A percentile compares a stretch with the other conserved stretches of the same genome.
phyloP scores from a whole-genome alignment of 2,888 invertebrate genomes.

The Augiades crinisus region DNA sequence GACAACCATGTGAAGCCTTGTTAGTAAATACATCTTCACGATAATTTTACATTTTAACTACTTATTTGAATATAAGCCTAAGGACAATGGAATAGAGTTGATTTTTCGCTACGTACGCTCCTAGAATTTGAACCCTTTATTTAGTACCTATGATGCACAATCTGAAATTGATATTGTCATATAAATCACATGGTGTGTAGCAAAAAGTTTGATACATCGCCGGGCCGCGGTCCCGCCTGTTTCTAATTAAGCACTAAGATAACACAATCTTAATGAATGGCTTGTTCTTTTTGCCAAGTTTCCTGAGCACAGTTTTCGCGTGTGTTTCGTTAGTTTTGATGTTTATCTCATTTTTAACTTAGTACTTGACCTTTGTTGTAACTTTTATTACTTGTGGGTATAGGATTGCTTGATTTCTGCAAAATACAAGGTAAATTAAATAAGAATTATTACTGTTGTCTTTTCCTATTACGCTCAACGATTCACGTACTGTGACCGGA shows the following conservation, averaged over 20 bases:
- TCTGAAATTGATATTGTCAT: slow-evolving; percentile 20
- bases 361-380: slow-evolving; percentile 16
- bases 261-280: slow-evolving; percentile 13
- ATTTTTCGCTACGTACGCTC: not conserved
- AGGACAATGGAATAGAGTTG: not conserved
- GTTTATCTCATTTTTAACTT: slow-evolving; percentile 12
- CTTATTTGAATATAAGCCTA: not conserved
- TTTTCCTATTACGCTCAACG: not conserved
- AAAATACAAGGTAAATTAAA: slow-evolving; percentile 9
- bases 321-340: slow-evolving; percentile 20
- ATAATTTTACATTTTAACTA: not conserved
- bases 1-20: slow-evolving; percentile 8
- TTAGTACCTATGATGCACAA: slow-evolving; percentile 5
- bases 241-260: slow-evolving; percentile 14
- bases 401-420: not conserved
- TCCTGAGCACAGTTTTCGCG: slow-evolving; percentile 16
- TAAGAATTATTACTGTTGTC: slow-evolving; percentile 2
- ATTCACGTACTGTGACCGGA: slow-evolving; percentile 8
- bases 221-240: not conserved
- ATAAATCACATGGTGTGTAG: slow-evolving; percentile 11
- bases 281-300: slow-evolving; percentile 17
- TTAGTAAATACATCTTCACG: slow-evolving; percentile 9
- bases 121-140: slow-evolving; percentile 9
- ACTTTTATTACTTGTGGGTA: slow-evolving; percentile 3
- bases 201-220: slow-evolving; percentile 17